Conservation (phyloP, 1,140 invertebrate species). For the Drosophila burlai region DNA sequence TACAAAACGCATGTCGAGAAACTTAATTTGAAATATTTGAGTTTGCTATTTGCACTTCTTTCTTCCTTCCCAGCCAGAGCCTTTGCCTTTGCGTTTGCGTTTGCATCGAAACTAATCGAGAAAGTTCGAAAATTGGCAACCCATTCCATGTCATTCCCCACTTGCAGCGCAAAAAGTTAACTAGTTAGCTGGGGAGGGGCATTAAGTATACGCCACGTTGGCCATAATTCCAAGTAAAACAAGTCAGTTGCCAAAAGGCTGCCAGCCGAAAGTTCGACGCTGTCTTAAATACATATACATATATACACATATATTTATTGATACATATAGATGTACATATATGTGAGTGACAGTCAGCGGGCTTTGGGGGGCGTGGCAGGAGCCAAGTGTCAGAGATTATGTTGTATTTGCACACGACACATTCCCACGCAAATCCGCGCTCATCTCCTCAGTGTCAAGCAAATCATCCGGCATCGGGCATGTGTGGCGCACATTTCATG, state of each 20-base stretch:
- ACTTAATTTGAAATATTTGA: conserved; percentile 84
- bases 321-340: conserved; percentile 1
- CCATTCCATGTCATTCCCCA: conserved; percentile 10
- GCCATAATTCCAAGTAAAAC: conserved; percentile 50
- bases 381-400: conserved; percentile 75
- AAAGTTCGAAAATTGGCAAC: conserved; percentile 79
- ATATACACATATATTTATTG: not conserved
- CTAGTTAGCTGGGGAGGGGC: conserved; percentile 49
- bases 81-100: conserved; percentile 14
- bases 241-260: conserved; percentile 50
- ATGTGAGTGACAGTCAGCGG: conserved; percentile 48
- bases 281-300: conserved; percentile 31
- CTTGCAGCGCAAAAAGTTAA: conserved; percentile 72
- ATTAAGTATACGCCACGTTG: conserved; percentile 70
- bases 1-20: conserved; percentile 80
- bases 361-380: conserved; percentile 8
- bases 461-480: conserved; percentile 12
- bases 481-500: conserved; percentile 32
- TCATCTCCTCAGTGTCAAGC: conserved; percentile 34
- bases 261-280: conserved; percentile 36
- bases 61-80: conserved; percentile 32
- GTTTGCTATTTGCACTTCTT: conserved; percentile 78
- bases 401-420: conserved; percentile 64
- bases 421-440: conserved; percentile 30
- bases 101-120: conserved; percentile 79